Evolutionary conservation across 1,140 invertebrate species (phyloP), one percentile per base, ranked within the genome.

Genomic region (Proales similis): DNA sequence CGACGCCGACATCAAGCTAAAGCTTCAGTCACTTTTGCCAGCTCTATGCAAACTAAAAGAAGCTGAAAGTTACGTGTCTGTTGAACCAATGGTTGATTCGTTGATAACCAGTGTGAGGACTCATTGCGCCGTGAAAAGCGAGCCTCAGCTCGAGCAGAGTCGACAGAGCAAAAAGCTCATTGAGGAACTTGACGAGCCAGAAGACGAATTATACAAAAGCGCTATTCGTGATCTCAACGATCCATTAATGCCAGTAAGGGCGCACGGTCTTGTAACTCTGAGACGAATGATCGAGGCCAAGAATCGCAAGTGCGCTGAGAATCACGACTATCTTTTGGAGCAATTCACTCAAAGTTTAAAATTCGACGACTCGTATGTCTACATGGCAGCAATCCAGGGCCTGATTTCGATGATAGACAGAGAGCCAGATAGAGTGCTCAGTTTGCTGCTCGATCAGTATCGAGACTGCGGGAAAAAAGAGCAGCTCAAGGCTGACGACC

Each of bases 361-460:
- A 68, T 79, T 89, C 68, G 72, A 82, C 27, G 88, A 92, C 72
- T 86, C 87, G 0, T 90, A 87, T 71, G 76, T 90, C 48, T 90
- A 90, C 74, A 72, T 90, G 45, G 77, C 82, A 42, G 82, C 87
- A 9, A 82, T 90, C 17, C 83, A 85, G 69, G 85, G 85, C 12
- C 72, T 90, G 43, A 81, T 83, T 27, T 72, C 82, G 14, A 70
- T 90, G 38, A 81, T 80, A 33, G 75, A 79, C 49, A 70, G 76
- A 43, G 83, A 80, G 68, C 82, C 86, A 5, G 80, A 86, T 66
- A 79, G 80, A 67, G 79, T 87, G 1, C 72, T 90, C 20, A 78
- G 81, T 63, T 75, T 79, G 24, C 72, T 90, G 17, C 80, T 82
- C 22, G 70, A 81, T 33, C 79, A 85, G 68, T 82, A 80, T 67